These are phyloP conservation scores for Catharus fuscescens DNA, from an alignment of 2,113 vertebrate species.

Conservation along the genomic window DNA sequence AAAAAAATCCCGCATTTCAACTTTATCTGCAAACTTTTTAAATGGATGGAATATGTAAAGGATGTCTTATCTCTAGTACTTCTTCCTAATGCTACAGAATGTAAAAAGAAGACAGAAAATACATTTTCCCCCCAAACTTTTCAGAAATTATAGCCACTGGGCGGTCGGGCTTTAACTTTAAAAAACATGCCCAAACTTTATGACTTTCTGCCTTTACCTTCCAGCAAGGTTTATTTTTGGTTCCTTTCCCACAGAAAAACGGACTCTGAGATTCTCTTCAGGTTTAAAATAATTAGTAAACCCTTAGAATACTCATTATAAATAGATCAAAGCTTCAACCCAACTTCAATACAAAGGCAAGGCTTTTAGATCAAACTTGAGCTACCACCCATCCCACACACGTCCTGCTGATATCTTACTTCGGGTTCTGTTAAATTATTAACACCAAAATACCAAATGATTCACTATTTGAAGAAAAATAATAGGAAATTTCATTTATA, in stretches of 20 bases:
- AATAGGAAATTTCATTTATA: conserved; percentile 34
- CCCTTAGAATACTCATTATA: conserved; percentile 71
- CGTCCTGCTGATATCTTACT: conserved; percentile 62
- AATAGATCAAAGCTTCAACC: conserved; percentile 68
- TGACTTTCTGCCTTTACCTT: conserved; percentile 52
- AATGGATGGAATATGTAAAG: not conserved
- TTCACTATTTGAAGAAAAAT: conserved; percentile 65
- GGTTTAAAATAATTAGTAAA: conserved; percentile 73
- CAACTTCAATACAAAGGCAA: conserved; percentile 67
- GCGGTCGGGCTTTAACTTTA: not conserved
- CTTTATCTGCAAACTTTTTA: not conserved
- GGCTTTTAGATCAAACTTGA: conserved; percentile 67
- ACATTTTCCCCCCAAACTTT: not conserved
- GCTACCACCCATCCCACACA: conserved; percentile 21
- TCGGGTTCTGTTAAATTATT: conserved; percentile 70
- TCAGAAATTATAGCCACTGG: conserved; percentile 41
- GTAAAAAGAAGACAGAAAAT: conserved; percentile 38
- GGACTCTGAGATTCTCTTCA: conserved; percentile 44
- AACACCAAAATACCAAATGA: conserved; percentile 69
- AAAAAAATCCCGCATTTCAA: not conserved
- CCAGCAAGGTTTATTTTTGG: conserved; percentile 55
- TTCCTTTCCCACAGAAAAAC: not conserved
- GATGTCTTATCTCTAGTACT: not conserved
- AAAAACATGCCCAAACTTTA: conserved; percentile 4
- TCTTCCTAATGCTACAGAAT: not conserved